A percentile compares a stretch with the other conserved stretches of the same genome.
These are phyloP conservation scores for Cynopterus brachyotis DNA, from an alignment of 2,113 vertebrate genomes.

Conservation along the genomic window DNA sequence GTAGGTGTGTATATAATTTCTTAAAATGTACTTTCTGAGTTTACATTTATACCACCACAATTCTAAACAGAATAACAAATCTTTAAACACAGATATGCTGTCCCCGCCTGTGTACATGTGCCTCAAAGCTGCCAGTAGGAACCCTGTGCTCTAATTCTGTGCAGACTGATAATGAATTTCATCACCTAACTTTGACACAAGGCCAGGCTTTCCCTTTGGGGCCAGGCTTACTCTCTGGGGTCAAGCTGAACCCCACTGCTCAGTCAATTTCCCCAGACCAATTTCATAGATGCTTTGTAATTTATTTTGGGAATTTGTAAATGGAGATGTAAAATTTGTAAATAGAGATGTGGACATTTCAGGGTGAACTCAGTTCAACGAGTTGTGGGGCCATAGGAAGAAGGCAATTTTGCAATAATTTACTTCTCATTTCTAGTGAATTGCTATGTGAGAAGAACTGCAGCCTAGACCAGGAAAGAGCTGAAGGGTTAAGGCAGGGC, in stretches of 20 bases:
- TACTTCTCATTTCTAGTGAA: neutral
- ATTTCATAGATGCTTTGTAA: no score
- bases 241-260: neutral
- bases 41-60: neutral
- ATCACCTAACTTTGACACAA: neutral
- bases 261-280: neutral
- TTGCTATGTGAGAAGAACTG: neutral
- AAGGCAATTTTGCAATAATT: neutral
- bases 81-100: neutral
- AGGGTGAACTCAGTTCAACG: neutral
- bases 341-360: neutral
- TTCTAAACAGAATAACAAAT: neutral
- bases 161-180: neutral
- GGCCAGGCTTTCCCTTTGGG: neutral
- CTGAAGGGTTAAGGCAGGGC: neutral
- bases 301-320: neutral
- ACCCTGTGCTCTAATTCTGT: fast-evolving
- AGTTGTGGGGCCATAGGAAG: neutral
- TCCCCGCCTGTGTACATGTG: neutral
- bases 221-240: neutral
- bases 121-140: no score
- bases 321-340: neutral
- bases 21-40: neutral
- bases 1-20: neutral
- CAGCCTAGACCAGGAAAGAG: neutral